phyloP scores from a whole-genome alignment of 2,797 vertebrate species.

The Rhincodon typus region DNA sequence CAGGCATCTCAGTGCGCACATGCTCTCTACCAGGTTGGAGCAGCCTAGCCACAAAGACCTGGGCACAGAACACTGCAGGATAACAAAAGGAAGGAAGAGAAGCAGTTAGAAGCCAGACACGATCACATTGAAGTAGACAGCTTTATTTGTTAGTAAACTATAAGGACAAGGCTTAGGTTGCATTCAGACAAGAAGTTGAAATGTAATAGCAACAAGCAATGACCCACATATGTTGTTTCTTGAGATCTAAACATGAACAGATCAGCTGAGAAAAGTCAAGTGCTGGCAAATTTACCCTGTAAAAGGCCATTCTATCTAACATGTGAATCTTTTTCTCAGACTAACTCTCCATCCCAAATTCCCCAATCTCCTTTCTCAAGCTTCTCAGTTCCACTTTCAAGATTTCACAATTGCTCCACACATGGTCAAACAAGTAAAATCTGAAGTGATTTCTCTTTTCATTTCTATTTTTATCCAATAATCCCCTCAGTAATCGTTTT shows the following conservation, averaged over 20 bases:
- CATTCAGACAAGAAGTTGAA: constrained; percentile 28
- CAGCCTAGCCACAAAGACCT: constrained; percentile 99
- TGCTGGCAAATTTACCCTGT: background rate
- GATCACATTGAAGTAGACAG: constrained; percentile 66
- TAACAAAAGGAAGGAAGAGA: constrained; percentile 74
- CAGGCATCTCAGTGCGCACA: constrained; percentile 99
- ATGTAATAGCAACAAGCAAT: background rate
- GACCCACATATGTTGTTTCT: background rate
- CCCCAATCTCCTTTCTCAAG: background rate
- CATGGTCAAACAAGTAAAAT: background rate
- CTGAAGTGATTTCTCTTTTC: background rate
- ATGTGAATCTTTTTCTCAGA: background rate
- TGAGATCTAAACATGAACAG: background rate
- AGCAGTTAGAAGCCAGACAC: constrained; percentile 76
- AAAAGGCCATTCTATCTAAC: background rate
- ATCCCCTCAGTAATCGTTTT: background rate
- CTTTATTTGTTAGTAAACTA: constrained; percentile 54
- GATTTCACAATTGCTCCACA: background rate
- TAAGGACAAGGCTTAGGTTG: background rate
- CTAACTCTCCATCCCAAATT: background rate
- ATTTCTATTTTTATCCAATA: background rate
- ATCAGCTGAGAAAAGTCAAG: background rate
- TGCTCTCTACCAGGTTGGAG: constrained; percentile 99
- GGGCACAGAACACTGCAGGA: constrained; percentile 99
- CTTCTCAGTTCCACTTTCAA: background rate